Base-by-base conservation (phyloP, 2,113 vertebrate genomes). In the Cyanocitta stelleri region DNA sequence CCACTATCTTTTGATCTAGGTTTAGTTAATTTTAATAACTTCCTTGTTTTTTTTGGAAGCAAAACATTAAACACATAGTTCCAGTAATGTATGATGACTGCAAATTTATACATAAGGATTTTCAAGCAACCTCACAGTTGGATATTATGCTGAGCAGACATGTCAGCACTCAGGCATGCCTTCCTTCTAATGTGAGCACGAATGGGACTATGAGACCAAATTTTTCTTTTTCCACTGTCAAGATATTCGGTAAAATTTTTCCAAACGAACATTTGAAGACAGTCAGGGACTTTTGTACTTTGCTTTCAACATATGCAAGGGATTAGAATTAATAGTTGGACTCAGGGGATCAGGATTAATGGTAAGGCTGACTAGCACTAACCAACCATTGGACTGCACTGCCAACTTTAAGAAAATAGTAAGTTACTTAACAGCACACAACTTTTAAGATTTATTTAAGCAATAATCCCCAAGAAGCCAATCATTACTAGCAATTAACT, bases 381-480 rank as follows among this genome's bases (percentile, higher is more conserved):
- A 48, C 73, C 24, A 66, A 66, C 30, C 32, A 12, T 24, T 58
- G 58, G n/a, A 55, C 24, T 87, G 58, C 33, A 20, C 35, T 78
- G 55, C 48, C 79, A 77, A 2, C 56, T 93, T 80, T 9, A 59
- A 61, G 61, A 44, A 95, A 91, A 69, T 6, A 84, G 37, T 39
- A n/a, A 82, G 19, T 89, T 95, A 71, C 64, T 93, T 93, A 78
- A 71, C 63, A 72, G 44, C 62, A 89, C 55, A 83, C 35, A 85
- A 92, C 59, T 96, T 95, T 49, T 81, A 74, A 90, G 93, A 96
- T 92, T 86, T 82, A 95, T 96, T 95, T 84, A 81, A 56, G 68
- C 54, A 71, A 87, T 85, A 88, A 76, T 95, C 63, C 58, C 61
- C 43, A 77, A 97, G 72, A 93, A 97, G 92, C 46, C 56, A 95